Evolutionary conservation across 1,140 invertebrate species (phyloP), one percentile per base, ranked within the genome.

Genomic region (Zaprionus africanus): DNA sequence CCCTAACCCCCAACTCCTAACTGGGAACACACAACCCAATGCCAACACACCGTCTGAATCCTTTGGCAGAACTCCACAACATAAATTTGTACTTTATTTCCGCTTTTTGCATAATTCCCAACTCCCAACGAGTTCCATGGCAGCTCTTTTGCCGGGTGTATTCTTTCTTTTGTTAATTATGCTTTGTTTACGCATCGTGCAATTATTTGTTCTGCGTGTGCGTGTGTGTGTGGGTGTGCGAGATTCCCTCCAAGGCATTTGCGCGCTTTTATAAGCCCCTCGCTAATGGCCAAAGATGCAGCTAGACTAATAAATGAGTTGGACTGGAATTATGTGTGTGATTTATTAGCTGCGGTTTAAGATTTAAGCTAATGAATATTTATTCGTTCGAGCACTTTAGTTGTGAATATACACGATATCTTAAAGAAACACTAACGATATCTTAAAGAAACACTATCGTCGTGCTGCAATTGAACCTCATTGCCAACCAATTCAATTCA

Each of bases 61-160:
- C 69, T 69, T 69, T 61, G 22, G 49, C n/a, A 38, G 28, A n/a
- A 4, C 54, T 75, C 53, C 54, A 64, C 60, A 65, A 76, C 68
- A 76, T 76, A 88, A 87, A 87, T 87, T 87, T 78, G 84, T 87
- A 88, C 83, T 87, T 88, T 75, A 88, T 87, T 83, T 84, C 77
- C 79, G 41, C 43, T 71, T 74, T 83, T 78, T 88, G 83, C 73
- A 78, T 80, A 80, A 87, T 83, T 83, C 86, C 81, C 79, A 76
- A 79, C 83, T 70, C 76, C 76, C 70, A 34, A 34, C 31, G 36
- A 49, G 61, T 49, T 46, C 62, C 58, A 46, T 62, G 51, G 43
- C 65, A 64, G 63, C 60, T 53, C 53, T 38, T 61, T 65, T 41
- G 22, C 58, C 53, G 31, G 38, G 31, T n/a, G 38, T 58, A 56